Conservation (phyloP, 2,888 invertebrate species). For the Netelia melanura region DNA sequence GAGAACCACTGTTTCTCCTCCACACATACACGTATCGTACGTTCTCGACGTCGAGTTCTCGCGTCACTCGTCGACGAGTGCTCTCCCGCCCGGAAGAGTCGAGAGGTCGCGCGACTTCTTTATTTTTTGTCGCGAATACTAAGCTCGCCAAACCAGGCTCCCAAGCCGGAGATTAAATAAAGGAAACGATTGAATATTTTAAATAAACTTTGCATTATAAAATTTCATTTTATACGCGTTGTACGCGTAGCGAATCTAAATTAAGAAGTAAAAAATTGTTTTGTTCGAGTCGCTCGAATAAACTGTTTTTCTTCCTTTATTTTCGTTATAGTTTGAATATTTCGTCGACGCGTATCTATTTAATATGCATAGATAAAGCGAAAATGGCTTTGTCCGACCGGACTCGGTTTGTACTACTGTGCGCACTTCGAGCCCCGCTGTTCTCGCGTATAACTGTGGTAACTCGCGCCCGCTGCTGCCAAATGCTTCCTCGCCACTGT, state of each 20-base stretch:
- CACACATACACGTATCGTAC: neutral
- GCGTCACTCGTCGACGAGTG: neutral
- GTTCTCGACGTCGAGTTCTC: neutral
- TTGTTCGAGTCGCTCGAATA: neutral
- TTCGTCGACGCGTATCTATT: neutral
- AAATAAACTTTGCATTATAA: neutral
- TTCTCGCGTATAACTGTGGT: neutral
- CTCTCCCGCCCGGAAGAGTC: neutral
- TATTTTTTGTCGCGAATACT: neutral
- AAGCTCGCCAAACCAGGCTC: neutral
- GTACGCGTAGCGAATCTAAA: too few relatives aligned
- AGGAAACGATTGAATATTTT: neutral
- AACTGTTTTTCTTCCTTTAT: neutral
- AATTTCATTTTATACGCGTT: too few relatives aligned
- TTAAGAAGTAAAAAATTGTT: neutral
- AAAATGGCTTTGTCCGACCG: constrained; percentile 35
- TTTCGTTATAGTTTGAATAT: neutral
- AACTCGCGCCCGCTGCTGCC: constrained; percentile 46
- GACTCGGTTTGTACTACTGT: constrained; percentile 33
- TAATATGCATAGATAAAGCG: constrained; percentile 6
- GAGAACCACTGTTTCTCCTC: neutral
- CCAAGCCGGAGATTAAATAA: neutral
- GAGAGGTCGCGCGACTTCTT: neutral
- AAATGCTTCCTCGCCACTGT: constrained; percentile 54
- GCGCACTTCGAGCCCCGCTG: constrained; percentile 38